Conservation (phyloP, 2,888 invertebrate genomes). For the Drosophila mettleri region DNA sequence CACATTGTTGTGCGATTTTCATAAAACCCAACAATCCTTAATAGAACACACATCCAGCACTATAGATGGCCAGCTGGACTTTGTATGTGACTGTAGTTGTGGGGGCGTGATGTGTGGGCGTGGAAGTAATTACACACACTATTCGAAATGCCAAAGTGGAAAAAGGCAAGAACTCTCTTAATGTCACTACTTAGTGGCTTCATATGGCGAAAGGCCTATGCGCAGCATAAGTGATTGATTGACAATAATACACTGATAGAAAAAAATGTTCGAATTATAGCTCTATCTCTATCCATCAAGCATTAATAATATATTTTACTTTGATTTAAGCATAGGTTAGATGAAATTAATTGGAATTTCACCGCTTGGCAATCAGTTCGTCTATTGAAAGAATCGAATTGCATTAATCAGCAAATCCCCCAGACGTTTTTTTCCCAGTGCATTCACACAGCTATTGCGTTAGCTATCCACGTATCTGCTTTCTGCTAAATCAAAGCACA, state of each 20-base stretch:
- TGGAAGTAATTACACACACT: conserved; percentile 29
- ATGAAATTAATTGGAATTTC: neutral
- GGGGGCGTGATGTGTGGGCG: neutral
- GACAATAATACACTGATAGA: conserved; percentile 2
- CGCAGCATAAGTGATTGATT: conserved; percentile 41
- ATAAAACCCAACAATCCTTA: conserved; percentile 32
- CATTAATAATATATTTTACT: too few species aligned
- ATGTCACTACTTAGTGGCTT: conserved; percentile 15
- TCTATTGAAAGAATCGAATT: neutral
- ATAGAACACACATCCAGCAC: conserved; percentile 3
- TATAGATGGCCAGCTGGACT: neutral
- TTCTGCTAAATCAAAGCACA: conserved; percentile 27
- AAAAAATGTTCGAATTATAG: neutral
- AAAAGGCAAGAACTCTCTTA: conserved; percentile 16
- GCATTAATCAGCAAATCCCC: too few species aligned
- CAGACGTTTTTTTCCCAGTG: neutral
- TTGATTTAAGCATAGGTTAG: too few species aligned
- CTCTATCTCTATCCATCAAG: too few species aligned
- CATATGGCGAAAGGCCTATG: conserved; percentile 30
- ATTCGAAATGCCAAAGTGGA: conserved; percentile 16
- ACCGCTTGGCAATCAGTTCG: neutral
- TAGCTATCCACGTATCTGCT: neutral
- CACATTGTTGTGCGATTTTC: conserved; percentile 13
- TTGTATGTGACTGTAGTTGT: too few species aligned
- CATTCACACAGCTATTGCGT: conserved; percentile 11